Conservation (phyloP, 1,140 invertebrate species). For the Acyrthosiphon pisum region DNA sequence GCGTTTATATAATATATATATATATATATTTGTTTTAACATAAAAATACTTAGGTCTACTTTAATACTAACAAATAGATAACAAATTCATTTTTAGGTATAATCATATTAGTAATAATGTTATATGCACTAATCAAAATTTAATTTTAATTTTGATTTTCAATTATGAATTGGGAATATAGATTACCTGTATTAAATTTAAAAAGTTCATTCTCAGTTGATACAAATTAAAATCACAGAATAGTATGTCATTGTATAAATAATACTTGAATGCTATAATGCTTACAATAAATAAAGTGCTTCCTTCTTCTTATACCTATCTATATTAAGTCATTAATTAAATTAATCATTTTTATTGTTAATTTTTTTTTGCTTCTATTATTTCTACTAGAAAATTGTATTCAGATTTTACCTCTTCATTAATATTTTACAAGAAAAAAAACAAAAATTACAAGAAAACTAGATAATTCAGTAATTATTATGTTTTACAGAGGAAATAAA, state of each 20-base stretch:
- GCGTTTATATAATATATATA: background rate
- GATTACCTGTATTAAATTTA: background rate
- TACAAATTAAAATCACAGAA: background rate
- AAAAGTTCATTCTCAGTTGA: background rate
- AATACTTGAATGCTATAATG: background rate
- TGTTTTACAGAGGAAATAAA: slow-evolving; percentile 81
- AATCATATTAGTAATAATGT: background rate
- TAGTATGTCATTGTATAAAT: background rate
- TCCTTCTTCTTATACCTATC: background rate
- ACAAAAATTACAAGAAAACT: slow-evolving; percentile 30
- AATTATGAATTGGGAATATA: background rate
- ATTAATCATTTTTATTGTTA: background rate
- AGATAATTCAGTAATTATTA: slow-evolving; percentile 55
- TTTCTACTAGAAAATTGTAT: background rate
- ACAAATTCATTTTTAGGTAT: background rate
- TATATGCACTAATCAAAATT: background rate
- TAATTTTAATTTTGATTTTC: background rate
- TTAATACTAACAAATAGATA: slow-evolving; percentile 17
- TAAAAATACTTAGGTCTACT: slow-evolving; percentile 23
- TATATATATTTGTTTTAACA: slow-evolving; percentile 20
- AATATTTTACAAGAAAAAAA: background rate
- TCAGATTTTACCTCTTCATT: background rate
- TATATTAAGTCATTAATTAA: background rate
- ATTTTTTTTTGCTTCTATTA: background rate
- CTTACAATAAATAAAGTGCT: background rate